A percentile compares a stretch with the other conserved stretches of the same genome.
These are phyloP conservation scores for Drosophila histrio DNA, from an alignment of 2,888 invertebrate genomes.

Conservation along the genomic window DNA sequence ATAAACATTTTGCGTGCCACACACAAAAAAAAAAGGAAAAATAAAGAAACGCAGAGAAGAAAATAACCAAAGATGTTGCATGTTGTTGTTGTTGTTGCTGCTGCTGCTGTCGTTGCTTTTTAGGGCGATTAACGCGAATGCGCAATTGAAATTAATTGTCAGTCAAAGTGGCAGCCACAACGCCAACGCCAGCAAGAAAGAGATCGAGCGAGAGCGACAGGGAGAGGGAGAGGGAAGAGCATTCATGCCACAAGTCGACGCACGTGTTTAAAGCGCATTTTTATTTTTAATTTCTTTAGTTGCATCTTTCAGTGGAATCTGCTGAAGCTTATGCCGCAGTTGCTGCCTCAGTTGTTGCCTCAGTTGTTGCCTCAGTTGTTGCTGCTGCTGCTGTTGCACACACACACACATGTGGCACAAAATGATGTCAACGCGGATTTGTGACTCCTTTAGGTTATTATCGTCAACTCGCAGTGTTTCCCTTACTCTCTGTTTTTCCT, in stretches of 20 bases:
- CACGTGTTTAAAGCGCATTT: conserved; percentile 69
- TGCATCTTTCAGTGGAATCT: conserved; percentile 39
- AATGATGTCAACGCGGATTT: conserved; percentile 75
- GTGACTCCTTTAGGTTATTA: conserved; percentile 18
- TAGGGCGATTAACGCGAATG: conserved; percentile 76
- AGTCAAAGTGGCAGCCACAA: conserved; percentile 69
- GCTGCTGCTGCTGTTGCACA: conserved; percentile 7
- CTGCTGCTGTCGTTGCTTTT: conserved; percentile 40
- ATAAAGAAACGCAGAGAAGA: neutral
- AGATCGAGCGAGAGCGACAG: neutral
- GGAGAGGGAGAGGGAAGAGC: neutral
- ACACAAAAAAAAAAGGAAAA: conserved; percentile 9
- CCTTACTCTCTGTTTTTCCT: neutral
- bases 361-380: neutral
- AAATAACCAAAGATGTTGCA: conserved; percentile 30
- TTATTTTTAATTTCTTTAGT: conserved; percentile 64
- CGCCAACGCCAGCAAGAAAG: conserved; percentile 23
- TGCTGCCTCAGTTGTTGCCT: conserved; percentile 22
- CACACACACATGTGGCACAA: conserved; percentile 63
- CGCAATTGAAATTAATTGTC: conserved; percentile 80
- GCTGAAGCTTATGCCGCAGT: conserved; percentile 45
- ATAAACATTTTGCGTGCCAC: conserved; percentile 30
- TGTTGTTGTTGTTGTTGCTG: conserved; percentile 20
- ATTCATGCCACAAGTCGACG: conserved; percentile 34
- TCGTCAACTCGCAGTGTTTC: neutral